Conservation (phyloP, 2,797 vertebrate species). For the Macrochelys suwanniensis region DNA sequence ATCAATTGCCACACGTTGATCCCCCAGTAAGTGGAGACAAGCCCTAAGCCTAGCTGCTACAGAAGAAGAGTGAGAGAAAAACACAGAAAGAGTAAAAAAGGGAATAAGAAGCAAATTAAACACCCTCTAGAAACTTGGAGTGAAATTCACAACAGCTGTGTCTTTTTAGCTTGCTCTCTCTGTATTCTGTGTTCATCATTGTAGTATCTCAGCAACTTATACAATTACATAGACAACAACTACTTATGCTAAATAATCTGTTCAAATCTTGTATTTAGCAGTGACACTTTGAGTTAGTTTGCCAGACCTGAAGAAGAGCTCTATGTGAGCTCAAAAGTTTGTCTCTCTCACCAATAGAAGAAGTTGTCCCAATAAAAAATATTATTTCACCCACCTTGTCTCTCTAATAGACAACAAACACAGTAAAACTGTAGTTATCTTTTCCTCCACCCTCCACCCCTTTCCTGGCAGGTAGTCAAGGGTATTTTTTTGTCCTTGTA, state of each 20-base stretch:
- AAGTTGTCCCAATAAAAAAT: too few species aligned
- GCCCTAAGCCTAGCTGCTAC: neutral
- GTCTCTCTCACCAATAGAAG: neutral
- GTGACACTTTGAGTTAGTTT: neutral
- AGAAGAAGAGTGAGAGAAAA: neutral
- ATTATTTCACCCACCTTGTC: too few species aligned
- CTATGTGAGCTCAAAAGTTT: neutral
- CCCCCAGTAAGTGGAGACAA: too few species aligned
- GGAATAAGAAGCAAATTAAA: neutral
- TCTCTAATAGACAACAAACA: neutral
- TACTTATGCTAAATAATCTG: neutral
- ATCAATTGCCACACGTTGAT: too few species aligned
- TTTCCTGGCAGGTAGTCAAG: neutral
- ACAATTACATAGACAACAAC: neutral
- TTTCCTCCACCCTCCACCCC: neutral
- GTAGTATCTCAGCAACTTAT: neutral
- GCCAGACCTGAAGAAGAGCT: neutral
- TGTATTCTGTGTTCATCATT: neutral
- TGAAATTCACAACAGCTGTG: fast-evolving
- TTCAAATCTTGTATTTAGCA: neutral
- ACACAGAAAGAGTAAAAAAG: neutral
- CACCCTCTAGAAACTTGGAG: neutral
- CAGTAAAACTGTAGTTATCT: neutral
- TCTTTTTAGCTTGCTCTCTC: neutral
- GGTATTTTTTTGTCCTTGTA: neutral